These are phyloP conservation scores for Trichomalopsis sarcophagae DNA, from an alignment of 1,140 invertebrate species.

Conservation along the genomic window DNA sequence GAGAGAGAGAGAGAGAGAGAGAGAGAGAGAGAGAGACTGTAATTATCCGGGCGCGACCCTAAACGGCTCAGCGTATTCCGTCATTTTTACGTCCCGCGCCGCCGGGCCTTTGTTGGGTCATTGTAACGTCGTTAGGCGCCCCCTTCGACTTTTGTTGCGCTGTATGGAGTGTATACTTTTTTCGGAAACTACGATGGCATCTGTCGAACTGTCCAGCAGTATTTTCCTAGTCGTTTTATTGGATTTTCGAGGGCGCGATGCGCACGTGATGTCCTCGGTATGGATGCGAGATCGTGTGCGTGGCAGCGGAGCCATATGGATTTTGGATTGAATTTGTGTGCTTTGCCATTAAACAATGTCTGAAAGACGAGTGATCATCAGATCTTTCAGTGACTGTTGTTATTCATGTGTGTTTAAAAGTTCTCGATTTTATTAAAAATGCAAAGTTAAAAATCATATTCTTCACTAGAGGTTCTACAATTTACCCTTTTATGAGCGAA, in stretches of 20 bases:
- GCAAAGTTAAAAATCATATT: neutral
- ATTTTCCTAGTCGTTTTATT: too few species aligned
- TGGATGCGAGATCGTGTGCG: too few species aligned
- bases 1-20: too few species aligned
- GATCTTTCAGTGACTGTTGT: too few species aligned
- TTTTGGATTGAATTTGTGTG: too few species aligned
- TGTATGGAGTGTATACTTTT: neutral
- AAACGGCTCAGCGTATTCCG: slow-evolving; percentile 61
- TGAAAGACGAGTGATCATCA: too few species aligned
- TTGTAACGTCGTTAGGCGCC: slow-evolving; percentile 62
- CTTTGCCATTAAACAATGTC: too few species aligned
- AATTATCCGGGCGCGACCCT: slow-evolving; percentile 61
- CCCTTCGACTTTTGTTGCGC: slow-evolving; percentile 18
- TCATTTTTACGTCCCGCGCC: slow-evolving; percentile 60
- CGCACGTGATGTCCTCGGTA: too few species aligned
- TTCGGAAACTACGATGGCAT: slow-evolving; percentile 22
- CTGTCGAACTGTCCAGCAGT: neutral
- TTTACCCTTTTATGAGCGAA: neutral
- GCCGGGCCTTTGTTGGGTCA: slow-evolving; percentile 61
- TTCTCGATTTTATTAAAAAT: neutral
- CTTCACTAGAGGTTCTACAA: neutral
- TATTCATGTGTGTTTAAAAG: too few species aligned
- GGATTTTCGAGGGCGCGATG: too few species aligned
- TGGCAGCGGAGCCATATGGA: too few species aligned
- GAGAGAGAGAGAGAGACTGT: slow-evolving; percentile 18